Evolutionary conservation across 2,888 invertebrate genomes (phyloP), one percentile per base, ranked within the genome.

Genomic region (Hyppa rectilinea): DNA sequence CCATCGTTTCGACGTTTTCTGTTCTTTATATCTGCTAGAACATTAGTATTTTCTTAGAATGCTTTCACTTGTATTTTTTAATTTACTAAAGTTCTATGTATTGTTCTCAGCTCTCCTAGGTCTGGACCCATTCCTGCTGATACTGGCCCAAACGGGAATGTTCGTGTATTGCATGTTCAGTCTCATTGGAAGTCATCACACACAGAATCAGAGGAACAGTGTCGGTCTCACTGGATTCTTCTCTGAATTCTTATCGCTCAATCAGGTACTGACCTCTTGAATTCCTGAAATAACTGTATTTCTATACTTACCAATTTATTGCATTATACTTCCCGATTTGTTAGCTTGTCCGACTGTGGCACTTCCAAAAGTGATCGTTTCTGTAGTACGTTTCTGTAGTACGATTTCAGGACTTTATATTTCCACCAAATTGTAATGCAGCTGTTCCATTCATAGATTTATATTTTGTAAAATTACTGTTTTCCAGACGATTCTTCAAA

Each of bases 81-180:
- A 26, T 63, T n/a, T 12, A 53, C 2, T 43, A 14, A 40, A 20
- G 2, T 47, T 23, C 1, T 4, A 14, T 52, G n/a, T 65, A 58
- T 78, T 65, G 36, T 85, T 52, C 85, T 12, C 26, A 95, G 95
- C 94, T 60, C 93, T 96, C 6, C 87, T 96, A 26, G 95, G 95
- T 63, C 93, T 98, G 83, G 98, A 98, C 88, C 98, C 98, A 71
- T 98, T 98, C 2, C 95, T 99, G 1, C 94, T 99, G 65, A 97
- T 99, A 26, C 97, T 98, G 66, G 98, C 99, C 0, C 98, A 99
- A 91, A 97, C 98, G 0, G 99, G 99, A 29, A 97, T 98, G 90
- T 98, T 98, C 91, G 97, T 98, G 43, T 98, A 98, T 92, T 98
- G 98, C 85, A 97, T 98, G 95, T 98, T 99, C 92, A 98, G 98